Conservation (phyloP, 2,888 invertebrate species). For the Dorcus parallelipipedus region DNA sequence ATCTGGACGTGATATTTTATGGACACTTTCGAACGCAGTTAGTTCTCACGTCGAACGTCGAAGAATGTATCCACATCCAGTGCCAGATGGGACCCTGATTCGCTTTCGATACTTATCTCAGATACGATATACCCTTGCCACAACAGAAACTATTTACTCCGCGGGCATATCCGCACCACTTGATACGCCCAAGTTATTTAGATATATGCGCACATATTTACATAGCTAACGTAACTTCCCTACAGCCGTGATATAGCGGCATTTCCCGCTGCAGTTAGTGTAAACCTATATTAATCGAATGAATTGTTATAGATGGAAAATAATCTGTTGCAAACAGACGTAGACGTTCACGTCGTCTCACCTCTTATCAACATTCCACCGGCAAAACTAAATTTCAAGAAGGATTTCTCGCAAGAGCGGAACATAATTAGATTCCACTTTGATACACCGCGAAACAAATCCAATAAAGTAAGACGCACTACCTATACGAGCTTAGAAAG, state of each 20-base stretch:
- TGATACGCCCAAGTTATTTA: constrained; percentile 37
- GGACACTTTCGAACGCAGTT: background rate
- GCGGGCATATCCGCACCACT: constrained; percentile 29
- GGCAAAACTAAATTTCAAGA: constrained; percentile 63
- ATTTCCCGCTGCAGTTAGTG: background rate
- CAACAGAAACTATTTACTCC: constrained; percentile 33
- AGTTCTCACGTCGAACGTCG: background rate
- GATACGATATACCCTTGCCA: constrained; percentile 15
- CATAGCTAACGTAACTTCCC: constrained; percentile 30
- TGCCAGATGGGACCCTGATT: constrained; percentile 1
- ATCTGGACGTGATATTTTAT: background rate
- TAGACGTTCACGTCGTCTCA: constrained; percentile 62
- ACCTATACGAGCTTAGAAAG: too few species aligned
- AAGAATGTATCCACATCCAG: background rate
- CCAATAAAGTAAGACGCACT: constrained; percentile 34
- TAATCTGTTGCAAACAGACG: constrained; percentile 50
- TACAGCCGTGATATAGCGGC: constrained; percentile 3
- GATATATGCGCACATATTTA: constrained; percentile 41
- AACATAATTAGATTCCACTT: constrained; percentile 63
- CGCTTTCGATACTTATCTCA: constrained; percentile 15
- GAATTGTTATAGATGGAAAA: constrained; percentile 4
- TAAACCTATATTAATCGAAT: too few species aligned
- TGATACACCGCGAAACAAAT: constrained; percentile 38
- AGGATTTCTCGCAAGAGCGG: constrained; percentile 64
- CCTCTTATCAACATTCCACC: constrained; percentile 62